Evolutionary conservation across 2,888 invertebrate genomes (phyloP).

Genomic region (Callinectes sapidus): DNA sequence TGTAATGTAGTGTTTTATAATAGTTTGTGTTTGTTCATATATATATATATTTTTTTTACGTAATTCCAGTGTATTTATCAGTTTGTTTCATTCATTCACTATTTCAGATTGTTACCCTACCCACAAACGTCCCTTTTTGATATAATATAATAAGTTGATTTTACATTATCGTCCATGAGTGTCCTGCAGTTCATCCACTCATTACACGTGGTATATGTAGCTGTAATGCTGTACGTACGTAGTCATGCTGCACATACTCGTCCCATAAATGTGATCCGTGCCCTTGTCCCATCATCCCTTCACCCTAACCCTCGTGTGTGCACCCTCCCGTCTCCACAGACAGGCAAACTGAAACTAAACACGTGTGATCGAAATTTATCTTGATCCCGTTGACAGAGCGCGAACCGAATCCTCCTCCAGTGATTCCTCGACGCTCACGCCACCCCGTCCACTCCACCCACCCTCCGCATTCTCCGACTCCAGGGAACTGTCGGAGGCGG

Average conservation of each 20-base stretch:
- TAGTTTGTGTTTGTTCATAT: background rate
- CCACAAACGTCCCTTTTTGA: background rate
- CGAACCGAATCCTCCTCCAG: constrained; percentile 64
- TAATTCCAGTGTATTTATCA: background rate
- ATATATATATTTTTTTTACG: background rate
- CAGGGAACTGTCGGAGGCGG: constrained; percentile 74
- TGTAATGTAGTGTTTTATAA: background rate
- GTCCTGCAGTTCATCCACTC: background rate
- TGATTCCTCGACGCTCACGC: constrained; percentile 57
- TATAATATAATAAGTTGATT: background rate
- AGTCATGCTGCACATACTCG: background rate
- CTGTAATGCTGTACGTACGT: background rate
- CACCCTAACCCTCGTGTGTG: background rate
- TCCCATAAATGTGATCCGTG: background rate
- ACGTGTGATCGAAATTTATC: constrained; percentile 9
- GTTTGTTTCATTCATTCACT: background rate
- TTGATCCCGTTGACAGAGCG: constrained; percentile 41
- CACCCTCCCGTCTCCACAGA: constrained; percentile 11
- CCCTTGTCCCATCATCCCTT: too few relatives aligned
- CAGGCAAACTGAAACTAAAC: constrained; percentile 37
- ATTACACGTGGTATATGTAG: background rate
- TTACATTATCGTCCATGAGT: background rate
- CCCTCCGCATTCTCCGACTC: constrained; percentile 74
- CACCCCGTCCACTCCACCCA: constrained; percentile 73
- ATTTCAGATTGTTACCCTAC: background rate